These are phyloP conservation scores for Dendronephthya gigantea DNA, from an alignment of 64 coral and sea anemone genomes.

Conservation along the genomic window DNA sequence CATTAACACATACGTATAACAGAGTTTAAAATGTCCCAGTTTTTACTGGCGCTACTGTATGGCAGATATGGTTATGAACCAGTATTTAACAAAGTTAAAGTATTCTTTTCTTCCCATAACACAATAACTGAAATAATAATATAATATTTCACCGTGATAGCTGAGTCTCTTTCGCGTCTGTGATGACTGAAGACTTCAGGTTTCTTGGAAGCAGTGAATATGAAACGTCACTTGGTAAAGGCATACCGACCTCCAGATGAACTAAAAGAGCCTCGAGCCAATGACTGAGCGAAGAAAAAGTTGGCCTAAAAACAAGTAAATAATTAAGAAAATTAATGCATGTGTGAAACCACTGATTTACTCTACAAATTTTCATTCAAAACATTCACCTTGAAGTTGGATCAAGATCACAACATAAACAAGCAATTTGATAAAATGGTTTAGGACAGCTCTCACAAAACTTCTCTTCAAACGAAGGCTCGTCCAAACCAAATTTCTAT, in stretches of 20 bases:
- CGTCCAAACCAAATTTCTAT: conserved; percentile 76
- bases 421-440: conserved; percentile 67
- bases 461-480: conserved; percentile 46
- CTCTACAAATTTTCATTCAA: background rate
- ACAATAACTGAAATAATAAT: no score
- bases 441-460: conserved; percentile 70
- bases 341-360: background rate
- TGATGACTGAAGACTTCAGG: background rate
- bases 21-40: no score
- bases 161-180: no score
- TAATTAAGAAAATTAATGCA: no score
- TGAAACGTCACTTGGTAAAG: conserved; percentile 59
- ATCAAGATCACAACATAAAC: conserved; percentile 64
- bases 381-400: background rate
- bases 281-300: conserved; percentile 51
- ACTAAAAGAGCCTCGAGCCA: conserved; percentile 75
- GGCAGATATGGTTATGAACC: no score
- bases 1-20: no score
- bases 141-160: background rate
- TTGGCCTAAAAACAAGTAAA: conserved; percentile 39
- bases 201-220: conserved; percentile 50
- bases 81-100: no score
- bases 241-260: conserved; percentile 74
- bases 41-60: no score
- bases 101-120: no score